Percentiles rank a stretch among this genome's conserved stretches.
Conservation (phyloP, 2,888 invertebrate genomes). For the Dichetophora obliterata region DNA sequence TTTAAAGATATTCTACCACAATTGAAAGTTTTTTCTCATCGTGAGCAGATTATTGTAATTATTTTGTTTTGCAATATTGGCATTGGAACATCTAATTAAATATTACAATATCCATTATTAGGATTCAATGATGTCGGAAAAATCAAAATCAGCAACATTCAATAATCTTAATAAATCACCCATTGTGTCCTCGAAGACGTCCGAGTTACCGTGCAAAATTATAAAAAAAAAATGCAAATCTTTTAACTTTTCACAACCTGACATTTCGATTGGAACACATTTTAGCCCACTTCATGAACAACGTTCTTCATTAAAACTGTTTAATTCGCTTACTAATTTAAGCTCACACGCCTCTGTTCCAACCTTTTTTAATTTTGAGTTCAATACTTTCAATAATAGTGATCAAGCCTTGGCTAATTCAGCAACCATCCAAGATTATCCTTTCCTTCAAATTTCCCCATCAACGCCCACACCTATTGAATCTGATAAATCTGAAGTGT, state of each 20-base stretch:
- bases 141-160: neutral
- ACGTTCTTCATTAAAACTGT: constrained; percentile 48
- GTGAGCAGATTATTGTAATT: constrained; percentile 44
- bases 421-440: constrained; percentile 52
- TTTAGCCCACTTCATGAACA: constrained; percentile 34
- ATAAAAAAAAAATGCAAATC: constrained; percentile 51
- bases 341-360: constrained; percentile 2
- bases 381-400: constrained; percentile 9
- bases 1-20: constrained; percentile 63
- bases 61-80: neutral
- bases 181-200: neutral
- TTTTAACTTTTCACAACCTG: constrained; percentile 64
- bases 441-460: constrained; percentile 61
- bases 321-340: constrained; percentile 49
- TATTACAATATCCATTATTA: neutral
- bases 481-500: constrained; percentile 56
- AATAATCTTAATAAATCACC: no score
- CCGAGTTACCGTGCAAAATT: constrained; percentile 31
- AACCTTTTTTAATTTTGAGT: neutral
- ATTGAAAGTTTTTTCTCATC: constrained; percentile 60
- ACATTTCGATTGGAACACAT: constrained; percentile 48
- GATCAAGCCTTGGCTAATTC: constrained; percentile 28
- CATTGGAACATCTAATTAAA: neutral
- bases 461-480: constrained; percentile 66
- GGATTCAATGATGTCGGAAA: constrained; percentile 6